These are phyloP conservation scores for Pachypsylla venusta DNA, from an alignment of 1,140 invertebrate species.

Conservation along the genomic window DNA sequence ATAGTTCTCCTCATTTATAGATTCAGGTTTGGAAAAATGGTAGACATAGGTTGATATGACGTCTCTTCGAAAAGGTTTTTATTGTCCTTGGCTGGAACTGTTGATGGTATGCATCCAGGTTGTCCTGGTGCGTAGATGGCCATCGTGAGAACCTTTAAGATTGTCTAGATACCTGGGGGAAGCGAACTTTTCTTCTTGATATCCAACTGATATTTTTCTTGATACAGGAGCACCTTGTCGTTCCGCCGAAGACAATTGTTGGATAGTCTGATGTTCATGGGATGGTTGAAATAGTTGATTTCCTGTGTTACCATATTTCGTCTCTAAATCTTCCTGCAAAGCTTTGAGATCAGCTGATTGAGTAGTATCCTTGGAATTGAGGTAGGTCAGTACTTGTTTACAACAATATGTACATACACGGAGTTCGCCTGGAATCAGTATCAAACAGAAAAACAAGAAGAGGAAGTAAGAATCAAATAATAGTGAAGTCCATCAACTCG, in stretches of 20 bases:
- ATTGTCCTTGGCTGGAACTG: no score
- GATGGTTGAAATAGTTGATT: constrained; percentile 27
- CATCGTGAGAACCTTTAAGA: no score
- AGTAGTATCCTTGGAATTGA: constrained; percentile 60
- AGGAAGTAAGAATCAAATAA: no score
- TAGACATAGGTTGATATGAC: no score
- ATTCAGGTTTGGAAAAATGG: no score
- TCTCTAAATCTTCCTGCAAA: constrained; percentile 65
- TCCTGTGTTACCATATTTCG: constrained; percentile 41
- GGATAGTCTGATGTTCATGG: neutral
- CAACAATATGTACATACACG: constrained; percentile 89
- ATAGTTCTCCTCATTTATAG: no score
- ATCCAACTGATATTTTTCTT: constrained; percentile 45
- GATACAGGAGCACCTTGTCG: constrained; percentile 11
- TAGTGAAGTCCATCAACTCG: no score
- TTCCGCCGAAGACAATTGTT: neutral
- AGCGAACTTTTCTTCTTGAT: constrained; percentile 61
- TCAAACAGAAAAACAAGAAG: no score
- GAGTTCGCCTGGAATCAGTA: constrained; percentile 49
- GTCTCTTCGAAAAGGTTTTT: no score
- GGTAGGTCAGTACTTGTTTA: constrained; percentile 74
- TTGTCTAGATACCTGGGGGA: constrained; percentile 38
- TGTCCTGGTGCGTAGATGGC: no score
- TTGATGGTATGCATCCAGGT: no score
- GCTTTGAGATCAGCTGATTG: constrained; percentile 61